Base-by-base conservation (phyloP, 2,797 vertebrate genomes). In the Balearica regulorum region DNA sequence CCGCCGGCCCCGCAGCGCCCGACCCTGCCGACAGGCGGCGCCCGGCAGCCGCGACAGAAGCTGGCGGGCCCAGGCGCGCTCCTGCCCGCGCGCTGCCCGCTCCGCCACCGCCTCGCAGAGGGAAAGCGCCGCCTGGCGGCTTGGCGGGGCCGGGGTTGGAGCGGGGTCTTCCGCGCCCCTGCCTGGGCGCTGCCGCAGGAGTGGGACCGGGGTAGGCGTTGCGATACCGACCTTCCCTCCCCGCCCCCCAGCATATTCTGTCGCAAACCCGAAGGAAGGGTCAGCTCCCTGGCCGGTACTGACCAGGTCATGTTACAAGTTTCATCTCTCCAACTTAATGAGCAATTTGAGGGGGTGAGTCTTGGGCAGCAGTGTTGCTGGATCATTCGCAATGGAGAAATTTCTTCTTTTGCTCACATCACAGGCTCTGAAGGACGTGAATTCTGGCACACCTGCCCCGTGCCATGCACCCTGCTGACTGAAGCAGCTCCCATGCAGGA, bases 401-500 rank as follows among this genome's bases (percentile, higher is more conserved):
- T 15, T 8, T 13, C n/a, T 28, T 13, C 31, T 41, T 43, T 11
- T 14, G 25, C 51, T 33, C 33, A 2, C 14, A 1, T 10, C 3
- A 3, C n/a, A 4, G 51, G 21, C 78, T 12, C 25, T 7, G 21
- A 8, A 25, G 69, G 35, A 22, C 15, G 3, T 2, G 29, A 8
- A 11, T 41, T 43, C 43, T 19, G 31, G 18, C 41, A 13, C 13
- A 1, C 16, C n/a, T 25, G 35, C 22, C 53, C 44, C 4, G 2
- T 8, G 28, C 26, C 31, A 1, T 3, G 17, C 6, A 1, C 33
- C 62, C 4, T 1, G 5, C 26, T 5, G 5, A 49, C 16, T 19
- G 10, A 13, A 29, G 65, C 37, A 11, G 43, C 9, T 25, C 31
- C 44, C 9, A 2, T 0, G 20, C 49, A 1, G 41, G 16, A 43